Percentiles rank a stretch among this genome's conserved stretches.
These are phyloP conservation scores for Paracanthobrama guichenoti DNA, from an alignment of 2,113 vertebrate species.

Conservation along the genomic window DNA sequence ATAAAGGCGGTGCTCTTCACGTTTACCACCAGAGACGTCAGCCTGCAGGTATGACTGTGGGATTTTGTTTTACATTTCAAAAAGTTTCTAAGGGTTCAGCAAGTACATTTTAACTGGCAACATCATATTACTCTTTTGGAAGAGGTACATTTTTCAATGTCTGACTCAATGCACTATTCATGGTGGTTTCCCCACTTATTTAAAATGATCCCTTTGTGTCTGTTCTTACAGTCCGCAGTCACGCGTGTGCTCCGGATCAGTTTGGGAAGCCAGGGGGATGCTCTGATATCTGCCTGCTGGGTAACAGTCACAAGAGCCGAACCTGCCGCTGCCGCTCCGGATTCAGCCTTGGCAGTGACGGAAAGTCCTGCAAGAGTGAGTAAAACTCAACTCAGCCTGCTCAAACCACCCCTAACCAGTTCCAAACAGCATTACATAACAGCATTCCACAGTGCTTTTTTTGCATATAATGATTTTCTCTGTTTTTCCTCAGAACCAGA, in stretches of 20 bases:
- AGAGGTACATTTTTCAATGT: neutral
- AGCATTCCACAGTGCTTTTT: neutral
- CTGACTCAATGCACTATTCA: neutral
- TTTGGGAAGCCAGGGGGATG: conserved; percentile 91
- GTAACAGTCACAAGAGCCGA: conserved; percentile 93
- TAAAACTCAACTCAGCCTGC: conserved; percentile 15
- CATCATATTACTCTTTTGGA: neutral
- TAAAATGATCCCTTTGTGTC: conserved; percentile 2
- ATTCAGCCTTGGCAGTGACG: conserved; percentile 93
- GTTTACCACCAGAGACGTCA: conserved; percentile 96
- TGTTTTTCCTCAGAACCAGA: conserved; percentile 81
- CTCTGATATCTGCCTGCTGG: conserved; percentile 94
- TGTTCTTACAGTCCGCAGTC: conserved; percentile 83
- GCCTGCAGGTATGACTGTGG: conserved; percentile 80
- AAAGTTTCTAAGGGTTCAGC: neutral
- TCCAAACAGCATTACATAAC: neutral
- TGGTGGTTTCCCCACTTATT: neutral
- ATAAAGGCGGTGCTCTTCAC: conserved; percentile 90
- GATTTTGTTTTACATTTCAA: neutral
- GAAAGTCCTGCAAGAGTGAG: conserved; percentile 96
- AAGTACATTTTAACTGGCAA: neutral
- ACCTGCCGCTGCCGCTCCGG: conserved; percentile 94
- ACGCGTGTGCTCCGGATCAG: conserved; percentile 89
- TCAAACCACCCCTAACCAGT: neutral
- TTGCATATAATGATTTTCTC: neutral